Base-by-base conservation (phyloP, 2,888 invertebrate genomes). In the Cephus runcator region DNA sequence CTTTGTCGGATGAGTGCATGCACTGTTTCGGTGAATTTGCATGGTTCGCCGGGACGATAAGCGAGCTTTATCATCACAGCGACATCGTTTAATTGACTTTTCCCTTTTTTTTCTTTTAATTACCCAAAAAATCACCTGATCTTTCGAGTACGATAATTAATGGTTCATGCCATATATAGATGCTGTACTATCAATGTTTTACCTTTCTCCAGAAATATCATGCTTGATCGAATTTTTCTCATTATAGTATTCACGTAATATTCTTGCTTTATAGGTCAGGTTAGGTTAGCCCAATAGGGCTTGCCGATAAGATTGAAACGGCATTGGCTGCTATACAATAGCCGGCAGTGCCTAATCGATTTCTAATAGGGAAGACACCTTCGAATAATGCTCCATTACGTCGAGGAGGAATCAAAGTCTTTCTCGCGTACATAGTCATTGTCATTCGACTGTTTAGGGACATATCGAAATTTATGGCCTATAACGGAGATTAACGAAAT, bases 401-500 rank as follows among this genome's bases (percentile, higher is more conserved):
- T 12, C 35, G 34, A 36, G n/a, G 30, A 15, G 56, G 79, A 75
- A 68, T 31, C 69, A 78, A 56, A 35, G 76, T 71, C 23, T 34
- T 36, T 9, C 11, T 23, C 34, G 23, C 11, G 9, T n/a, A 23
- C 69, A 56, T 23, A 34, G 31, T 75, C 34, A 77, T 69, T 81
- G 34, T 73, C 73, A 74, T 76, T 73, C 75, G 75, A 76, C 75
- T 73, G 76, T 40, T 56, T 23, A 9, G 23, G 9, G 0, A 23
- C 23, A 9, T 9, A 56, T 56, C 23, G 23, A 69, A 83, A 82
- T 84, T 83, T 80, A 81, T 82, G 76, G 77, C 73, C 80, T 69
- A 75, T 81, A 34, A 34, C 1, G 78, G 79, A 82, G 81, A 83
- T 83, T 82, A 82, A 69, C 78, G 81, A 80, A 81, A 80, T 82